Conservation (phyloP, 2,113 vertebrate species). For the Asarcornis scutulata region DNA sequence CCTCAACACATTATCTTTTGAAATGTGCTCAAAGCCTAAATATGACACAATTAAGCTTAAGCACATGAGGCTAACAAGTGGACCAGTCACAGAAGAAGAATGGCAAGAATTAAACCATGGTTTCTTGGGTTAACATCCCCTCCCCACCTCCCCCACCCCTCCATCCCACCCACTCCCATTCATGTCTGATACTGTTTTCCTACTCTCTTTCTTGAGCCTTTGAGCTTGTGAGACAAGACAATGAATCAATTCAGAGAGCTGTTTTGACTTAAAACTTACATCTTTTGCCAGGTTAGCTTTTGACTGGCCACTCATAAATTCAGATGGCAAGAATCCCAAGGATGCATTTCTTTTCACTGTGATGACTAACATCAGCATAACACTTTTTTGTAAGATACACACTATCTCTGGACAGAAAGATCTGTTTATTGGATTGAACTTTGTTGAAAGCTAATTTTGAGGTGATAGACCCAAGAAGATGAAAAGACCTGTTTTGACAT, state of each 20-base stretch:
- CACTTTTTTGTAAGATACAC: background rate
- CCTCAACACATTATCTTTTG: background rate
- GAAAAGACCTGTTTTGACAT: slow-evolving; percentile 51
- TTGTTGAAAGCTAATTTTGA: slow-evolving; percentile 39
- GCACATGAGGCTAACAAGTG: background rate
- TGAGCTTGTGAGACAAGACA: background rate
- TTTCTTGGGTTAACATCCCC: background rate
- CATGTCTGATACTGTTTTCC: background rate
- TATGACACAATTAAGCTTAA: background rate
- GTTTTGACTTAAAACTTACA: background rate
- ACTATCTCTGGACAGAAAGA: background rate
- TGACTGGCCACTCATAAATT: background rate
- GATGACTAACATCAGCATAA: background rate
- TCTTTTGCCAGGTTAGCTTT: background rate
- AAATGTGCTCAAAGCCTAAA: background rate
- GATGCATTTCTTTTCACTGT: background rate
- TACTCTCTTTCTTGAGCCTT: background rate
- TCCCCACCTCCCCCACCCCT: too few relatives aligned
- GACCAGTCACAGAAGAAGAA: background rate
- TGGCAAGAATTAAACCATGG: background rate
- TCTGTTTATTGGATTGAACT: background rate
- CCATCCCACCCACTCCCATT: background rate
- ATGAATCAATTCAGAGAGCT: background rate
- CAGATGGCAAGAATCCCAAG: background rate
- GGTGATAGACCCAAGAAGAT: slow-evolving; percentile 41